Percentiles rank a stretch among this genome's conserved stretches.
phyloP scores from a whole-genome alignment of 1,140 invertebrate species.

The Drosophila sechellia region DNA sequence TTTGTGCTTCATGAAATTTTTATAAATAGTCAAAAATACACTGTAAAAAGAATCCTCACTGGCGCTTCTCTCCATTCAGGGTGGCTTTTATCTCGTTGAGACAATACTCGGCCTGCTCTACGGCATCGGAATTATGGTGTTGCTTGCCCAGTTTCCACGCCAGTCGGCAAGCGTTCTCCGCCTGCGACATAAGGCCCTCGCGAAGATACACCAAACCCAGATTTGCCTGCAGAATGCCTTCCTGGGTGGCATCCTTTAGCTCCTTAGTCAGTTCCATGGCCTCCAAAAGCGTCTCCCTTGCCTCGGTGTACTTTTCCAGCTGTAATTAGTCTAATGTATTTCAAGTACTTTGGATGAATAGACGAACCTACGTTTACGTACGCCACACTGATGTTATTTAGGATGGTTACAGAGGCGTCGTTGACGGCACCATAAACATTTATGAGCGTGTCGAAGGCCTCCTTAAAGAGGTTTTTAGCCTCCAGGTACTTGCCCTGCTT shows the following conservation, averaged over 20 bases:
- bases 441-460: conserved; percentile 89
- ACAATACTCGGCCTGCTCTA: conserved; percentile 89
- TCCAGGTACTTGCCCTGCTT: conserved; percentile 87
- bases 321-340: conserved; percentile 42
- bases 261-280: conserved; percentile 89
- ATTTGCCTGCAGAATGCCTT: conserved; percentile 92
- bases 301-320: conserved; percentile 88
- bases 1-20: conserved; percentile 34
- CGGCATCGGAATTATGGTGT: conserved; percentile 87
- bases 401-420: conserved; percentile 90
- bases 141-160: conserved; percentile 89
- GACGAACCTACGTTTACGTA: conserved; percentile 85
- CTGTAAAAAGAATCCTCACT: conserved; percentile 22
- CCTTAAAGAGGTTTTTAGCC: conserved; percentile 88
- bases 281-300: conserved; percentile 89
- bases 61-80: conserved; percentile 28
- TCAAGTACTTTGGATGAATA: not conserved
- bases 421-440: conserved; percentile 88
- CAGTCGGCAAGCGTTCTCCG: conserved; percentile 89
- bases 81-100: conserved; percentile 87
- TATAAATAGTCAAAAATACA: conserved; percentile 41
- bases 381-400: conserved; percentile 94
- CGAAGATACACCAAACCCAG: conserved; percentile 92
- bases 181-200: conserved; percentile 89
- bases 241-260: conserved; percentile 88